Base-by-base conservation (phyloP, 2,113 vertebrate species). In the Entomyzon cyanotis region DNA sequence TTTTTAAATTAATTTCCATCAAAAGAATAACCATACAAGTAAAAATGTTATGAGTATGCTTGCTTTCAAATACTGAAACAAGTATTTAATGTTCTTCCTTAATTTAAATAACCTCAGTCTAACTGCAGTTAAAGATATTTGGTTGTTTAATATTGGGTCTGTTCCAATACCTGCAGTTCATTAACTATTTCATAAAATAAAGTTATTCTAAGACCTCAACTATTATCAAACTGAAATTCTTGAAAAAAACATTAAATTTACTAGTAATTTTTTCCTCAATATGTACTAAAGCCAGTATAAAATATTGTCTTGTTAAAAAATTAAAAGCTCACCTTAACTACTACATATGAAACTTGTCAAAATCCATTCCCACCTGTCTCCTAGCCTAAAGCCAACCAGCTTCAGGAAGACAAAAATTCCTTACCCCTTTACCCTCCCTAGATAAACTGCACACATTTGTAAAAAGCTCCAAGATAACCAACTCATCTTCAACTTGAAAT, bases 1-100 rank as follows among this genome's bases (percentile, higher is more conserved):
- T 94, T 95, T 83, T 77, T 15, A 68, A 95, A 96, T 91, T 84
- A 60, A 92, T 90, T 91, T 64, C 17, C 56, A 84, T 86, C 24
- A 77, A 75, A 88, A 90, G 30, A 93, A 86, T 44, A 86, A 75
- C 58, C 75, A 46, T 49, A 58, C 8, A 67, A 94, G 52, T 70
- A 75, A 84, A 79, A 88, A 28, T 52, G 44, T 50, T 44, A 47
- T 56, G n/a, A 79, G 30, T 13, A 60, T 75, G 58, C 58, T 89
- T 75, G 28, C 67, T 89, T 77, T 75, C 42, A 70, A 93, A 75
- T 71, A 70, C 60, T 30, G 12, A 75, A 91, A 79, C 8, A 71
- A 68, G 15, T 68, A 84, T 35, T 94, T 74, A 22, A 60, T 47
- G 5, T 62, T 93, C 22, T 37, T 53, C 35, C 24, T 75, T 83